Evolutionary conservation across 2,797 vertebrate genomes (phyloP).

Genomic region (Petrocephalus schoutedeni): DNA sequence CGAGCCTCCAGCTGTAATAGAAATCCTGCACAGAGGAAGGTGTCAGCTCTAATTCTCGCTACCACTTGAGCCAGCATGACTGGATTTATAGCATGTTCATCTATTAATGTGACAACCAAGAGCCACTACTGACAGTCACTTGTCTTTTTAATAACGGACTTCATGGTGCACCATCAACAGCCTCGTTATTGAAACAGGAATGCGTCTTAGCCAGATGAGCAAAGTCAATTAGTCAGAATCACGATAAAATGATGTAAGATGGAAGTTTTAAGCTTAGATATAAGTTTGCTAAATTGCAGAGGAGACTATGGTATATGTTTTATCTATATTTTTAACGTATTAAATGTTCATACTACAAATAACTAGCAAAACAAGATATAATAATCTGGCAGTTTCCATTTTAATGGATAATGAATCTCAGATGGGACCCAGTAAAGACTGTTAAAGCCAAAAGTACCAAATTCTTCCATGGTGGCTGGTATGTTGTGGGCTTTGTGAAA

Average conservation of each 20-base stretch:
- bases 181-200: neutral
- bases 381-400: neutral
- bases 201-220: neutral
- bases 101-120: constrained; percentile 52
- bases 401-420: neutral
- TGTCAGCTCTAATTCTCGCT: neutral
- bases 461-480: neutral
- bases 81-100: constrained; percentile 45
- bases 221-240: neutral
- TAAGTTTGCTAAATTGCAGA: neutral
- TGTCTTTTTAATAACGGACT: constrained; percentile 61
- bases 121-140: constrained; percentile 42
- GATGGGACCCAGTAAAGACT: neutral
- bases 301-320: constrained; percentile 33
- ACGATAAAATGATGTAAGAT: too few species aligned
- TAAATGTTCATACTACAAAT: neutral
- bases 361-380: neutral
- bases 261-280: neutral
- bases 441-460: neutral
- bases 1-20: neutral
- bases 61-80: neutral
- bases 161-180: constrained; percentile 16
- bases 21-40: neutral
- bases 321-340: constrained; percentile 24
- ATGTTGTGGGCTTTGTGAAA: neutral